Base-by-base conservation (phyloP, 2,113 vertebrate species). In the Percina caprodes region DNA sequence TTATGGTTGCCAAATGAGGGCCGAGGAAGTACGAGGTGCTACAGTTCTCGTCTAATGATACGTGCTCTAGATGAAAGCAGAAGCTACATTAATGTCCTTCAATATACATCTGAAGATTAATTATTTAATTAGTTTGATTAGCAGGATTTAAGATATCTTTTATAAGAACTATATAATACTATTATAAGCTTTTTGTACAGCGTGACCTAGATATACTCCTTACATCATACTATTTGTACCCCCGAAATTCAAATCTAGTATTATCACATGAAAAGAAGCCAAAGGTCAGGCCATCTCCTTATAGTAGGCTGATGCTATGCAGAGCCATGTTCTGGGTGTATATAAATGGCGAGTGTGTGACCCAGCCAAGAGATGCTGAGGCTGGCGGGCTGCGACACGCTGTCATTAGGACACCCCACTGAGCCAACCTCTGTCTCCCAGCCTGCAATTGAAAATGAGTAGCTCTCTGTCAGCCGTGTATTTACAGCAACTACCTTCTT, bases 371-470 rank as follows among this genome's bases (percentile, higher is more conserved):
- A 83, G 88, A 88, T 74, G 21, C 68, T 3, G 65, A 77, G 71
- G 87, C 83, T 66, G 23, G 73, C 49, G 69, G 81, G 78, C 88
- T 65, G 73, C 55, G 48, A 68, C 83, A 89, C 79, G 56, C 85
- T 91, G 91, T 91, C 89, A 93, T 94, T 91, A 92, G 74, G 84
- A 91, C 91, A 90, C 92, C 91, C 88, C 76, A 59, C 90, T 55
- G 80, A 84, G 83, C 86, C 87, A 88, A 82, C 84, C 83, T 82
- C 87, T 66, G 80, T 76, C 79, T 88, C 77, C 73, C 79, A 88
- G 91, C 83, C 89, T 91, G 11, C 90, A 93, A 90, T 90, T 92
- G 90, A 58, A 88, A 89, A 88, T 69, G 77, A 93, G 82, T 19
- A 60, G 71, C 90, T 91, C 66, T 71, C 66, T 65, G 83, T 87